phyloP scores from a whole-genome alignment of 2,113 vertebrate genomes.

The Meleagris gallopavo region DNA sequence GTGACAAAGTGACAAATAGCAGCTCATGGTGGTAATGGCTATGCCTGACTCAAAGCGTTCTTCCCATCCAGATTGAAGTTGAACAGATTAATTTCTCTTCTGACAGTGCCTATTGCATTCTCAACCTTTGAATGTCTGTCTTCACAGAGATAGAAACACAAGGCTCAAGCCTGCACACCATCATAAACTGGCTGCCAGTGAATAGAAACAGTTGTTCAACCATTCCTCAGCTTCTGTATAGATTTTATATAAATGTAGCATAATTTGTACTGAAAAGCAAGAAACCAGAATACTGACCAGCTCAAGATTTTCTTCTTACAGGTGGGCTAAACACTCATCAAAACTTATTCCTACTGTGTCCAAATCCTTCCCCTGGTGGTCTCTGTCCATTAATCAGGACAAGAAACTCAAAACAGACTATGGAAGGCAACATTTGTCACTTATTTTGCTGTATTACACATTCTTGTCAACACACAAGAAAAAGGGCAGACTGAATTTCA shows the following conservation, averaged over 20 bases:
- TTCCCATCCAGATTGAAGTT: background rate
- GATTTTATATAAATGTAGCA: background rate
- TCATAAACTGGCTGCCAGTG: background rate
- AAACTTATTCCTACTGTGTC: background rate
- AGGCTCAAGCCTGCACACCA: background rate
- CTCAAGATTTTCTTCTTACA: background rate
- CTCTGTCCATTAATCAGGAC: background rate
- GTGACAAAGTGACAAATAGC: slow-evolving; percentile 33
- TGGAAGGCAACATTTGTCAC: background rate
- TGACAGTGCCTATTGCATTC: background rate
- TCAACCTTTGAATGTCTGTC: background rate
- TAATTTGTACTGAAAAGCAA: background rate
- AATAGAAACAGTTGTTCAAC: background rate
- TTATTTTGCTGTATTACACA: background rate
- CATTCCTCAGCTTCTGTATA: background rate
- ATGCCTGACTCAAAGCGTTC: background rate
- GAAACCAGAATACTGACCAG: background rate
- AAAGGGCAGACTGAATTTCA: background rate
- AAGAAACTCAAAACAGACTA: background rate
- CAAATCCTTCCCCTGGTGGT: background rate
- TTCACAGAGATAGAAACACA: background rate
- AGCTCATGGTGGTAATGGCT: background rate
- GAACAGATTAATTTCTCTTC: background rate
- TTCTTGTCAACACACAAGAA: background rate
- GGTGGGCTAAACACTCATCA: background rate